Conservation (phyloP, 2,797 vertebrate species). For the Halcyon smyrnensis region DNA sequence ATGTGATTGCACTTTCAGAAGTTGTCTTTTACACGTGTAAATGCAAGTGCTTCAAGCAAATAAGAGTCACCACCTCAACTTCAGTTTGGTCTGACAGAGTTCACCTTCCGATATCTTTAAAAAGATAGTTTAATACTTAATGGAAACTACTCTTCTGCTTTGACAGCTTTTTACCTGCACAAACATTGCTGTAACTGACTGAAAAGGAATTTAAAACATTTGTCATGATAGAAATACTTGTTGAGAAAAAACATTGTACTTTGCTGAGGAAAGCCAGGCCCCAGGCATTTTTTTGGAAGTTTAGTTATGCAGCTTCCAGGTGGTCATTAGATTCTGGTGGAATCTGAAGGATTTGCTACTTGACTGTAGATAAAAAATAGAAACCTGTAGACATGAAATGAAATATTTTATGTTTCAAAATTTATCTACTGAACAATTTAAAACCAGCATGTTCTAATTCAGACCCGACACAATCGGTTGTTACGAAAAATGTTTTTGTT, state of each 20-base stretch:
- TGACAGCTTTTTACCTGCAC: neutral
- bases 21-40: neutral
- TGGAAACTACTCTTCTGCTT: neutral
- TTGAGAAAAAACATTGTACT: neutral
- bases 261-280: neutral
- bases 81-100: neutral
- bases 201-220: neutral
- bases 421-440: neutral
- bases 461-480: neutral
- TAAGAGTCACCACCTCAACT: neutral
- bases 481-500: neutral
- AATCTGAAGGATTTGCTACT: neutral
- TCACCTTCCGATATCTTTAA: neutral
- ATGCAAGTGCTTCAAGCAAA: neutral
- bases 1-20: neutral
- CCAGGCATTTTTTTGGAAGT: neutral
- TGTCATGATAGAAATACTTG: neutral
- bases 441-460: neutral
- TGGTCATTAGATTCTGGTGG: neutral
- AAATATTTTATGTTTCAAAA: neutral
- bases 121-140: neutral
- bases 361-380: neutral
- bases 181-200: neutral
- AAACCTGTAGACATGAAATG: neutral
- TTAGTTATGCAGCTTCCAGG: neutral